phyloP scores from a whole-genome alignment of 2,113 vertebrate species.

The Crotalus helleri region DNA sequence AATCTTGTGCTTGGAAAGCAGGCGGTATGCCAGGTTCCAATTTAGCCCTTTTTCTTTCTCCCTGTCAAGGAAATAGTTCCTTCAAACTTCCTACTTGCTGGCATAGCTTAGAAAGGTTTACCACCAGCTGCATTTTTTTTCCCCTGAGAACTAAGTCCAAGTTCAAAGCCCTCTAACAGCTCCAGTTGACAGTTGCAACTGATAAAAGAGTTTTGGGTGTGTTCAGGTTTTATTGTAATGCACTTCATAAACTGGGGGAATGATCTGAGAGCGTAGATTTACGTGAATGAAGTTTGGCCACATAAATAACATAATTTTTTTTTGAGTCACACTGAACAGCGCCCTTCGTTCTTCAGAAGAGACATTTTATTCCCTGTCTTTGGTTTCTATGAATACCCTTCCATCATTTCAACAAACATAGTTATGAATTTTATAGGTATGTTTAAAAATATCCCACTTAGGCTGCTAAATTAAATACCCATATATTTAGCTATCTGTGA shows the following conservation, averaged over 20 bases:
- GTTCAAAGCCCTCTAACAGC: neutral
- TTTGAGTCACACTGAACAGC: neutral
- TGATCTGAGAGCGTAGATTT: neutral
- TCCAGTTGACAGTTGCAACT: neutral
- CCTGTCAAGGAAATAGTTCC: neutral
- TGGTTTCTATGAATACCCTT: constrained; percentile 24
- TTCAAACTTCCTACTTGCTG: neutral
- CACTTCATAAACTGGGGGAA: neutral
- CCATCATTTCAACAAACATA: constrained; percentile 32
- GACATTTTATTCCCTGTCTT: constrained; percentile 1
- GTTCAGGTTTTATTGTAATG: neutral
- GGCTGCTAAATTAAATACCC: constrained; percentile 30
- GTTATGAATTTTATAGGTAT: constrained; percentile 33
- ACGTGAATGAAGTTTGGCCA: neutral
- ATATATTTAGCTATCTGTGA: constrained; percentile 11
- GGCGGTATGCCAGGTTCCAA: neutral
- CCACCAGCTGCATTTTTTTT: too few relatives aligned
- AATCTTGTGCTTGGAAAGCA: neutral
- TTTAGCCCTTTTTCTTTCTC: neutral
- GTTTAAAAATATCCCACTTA: constrained; percentile 32
- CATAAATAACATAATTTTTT: neutral
- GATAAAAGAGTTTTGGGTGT: neutral
- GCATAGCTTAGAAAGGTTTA: neutral
- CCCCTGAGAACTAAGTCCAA: neutral
- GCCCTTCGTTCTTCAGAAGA: neutral